Evolutionary conservation across 2,797 vertebrate genomes (phyloP).

Genomic region (Brachymystax lenok): DNA sequence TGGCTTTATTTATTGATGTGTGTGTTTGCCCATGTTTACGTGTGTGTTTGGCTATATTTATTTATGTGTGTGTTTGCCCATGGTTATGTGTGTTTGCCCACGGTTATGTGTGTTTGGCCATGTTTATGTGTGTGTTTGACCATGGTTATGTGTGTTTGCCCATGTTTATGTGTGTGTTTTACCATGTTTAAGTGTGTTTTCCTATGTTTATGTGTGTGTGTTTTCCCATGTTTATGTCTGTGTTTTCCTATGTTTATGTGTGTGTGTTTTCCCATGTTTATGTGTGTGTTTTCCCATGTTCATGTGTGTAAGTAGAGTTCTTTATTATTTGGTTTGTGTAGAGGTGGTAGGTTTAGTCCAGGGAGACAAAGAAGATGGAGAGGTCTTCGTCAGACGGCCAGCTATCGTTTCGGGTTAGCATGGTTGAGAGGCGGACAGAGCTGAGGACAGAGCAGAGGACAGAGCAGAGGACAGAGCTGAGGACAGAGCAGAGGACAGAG

Average conservation of each 20-base stretch:
- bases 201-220: too few relatives aligned
- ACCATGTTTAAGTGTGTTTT: too few relatives aligned
- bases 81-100: too few relatives aligned
- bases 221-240: neutral
- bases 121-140: too few relatives aligned
- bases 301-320: too few relatives aligned
- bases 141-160: conserved; percentile 7
- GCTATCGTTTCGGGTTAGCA: conserved; percentile 75
- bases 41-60: too few relatives aligned
- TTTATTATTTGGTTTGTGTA: neutral
- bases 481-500: conserved; percentile 2
- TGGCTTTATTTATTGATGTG: too few relatives aligned
- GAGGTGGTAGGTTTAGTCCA: conserved; percentile 45
- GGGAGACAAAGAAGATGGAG: conserved; percentile 51
- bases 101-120: too few relatives aligned
- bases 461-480: conserved; percentile 28
- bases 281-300: neutral
- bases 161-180: too few relatives aligned
- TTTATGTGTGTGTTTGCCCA: too few relatives aligned
- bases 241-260: neutral
- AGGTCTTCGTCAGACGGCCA: conserved; percentile 25
- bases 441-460: conserved; percentile 8
- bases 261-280: neutral
- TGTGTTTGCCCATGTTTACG: too few relatives aligned
- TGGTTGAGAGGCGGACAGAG: conserved; percentile 57